A percentile compares a stretch with the other conserved stretches of the same genome.
Evolutionary conservation across 1,140 invertebrate species (phyloP).

Genomic region (Apis cerana): DNA sequence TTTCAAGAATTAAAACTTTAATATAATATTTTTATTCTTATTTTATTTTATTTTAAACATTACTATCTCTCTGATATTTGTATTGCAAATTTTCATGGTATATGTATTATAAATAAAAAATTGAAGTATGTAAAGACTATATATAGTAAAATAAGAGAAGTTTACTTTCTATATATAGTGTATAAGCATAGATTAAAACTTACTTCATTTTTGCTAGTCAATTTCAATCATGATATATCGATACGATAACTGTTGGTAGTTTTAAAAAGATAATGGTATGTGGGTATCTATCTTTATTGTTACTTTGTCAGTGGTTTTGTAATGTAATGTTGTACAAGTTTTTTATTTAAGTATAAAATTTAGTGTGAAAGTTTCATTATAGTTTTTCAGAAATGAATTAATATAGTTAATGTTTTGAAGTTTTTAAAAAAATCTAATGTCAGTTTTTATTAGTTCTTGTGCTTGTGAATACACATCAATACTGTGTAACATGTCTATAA

Average conservation of each 20-base stretch:
- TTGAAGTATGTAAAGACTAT: background rate
- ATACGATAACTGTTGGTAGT: constrained; percentile 39
- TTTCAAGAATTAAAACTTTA: too few species aligned
- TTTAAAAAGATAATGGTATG: constrained; percentile 26
- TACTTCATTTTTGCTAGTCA: constrained; percentile 33
- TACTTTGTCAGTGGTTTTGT: constrained; percentile 25
- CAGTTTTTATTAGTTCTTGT: constrained; percentile 11
- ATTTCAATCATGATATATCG: constrained; percentile 29
- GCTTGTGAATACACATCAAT: constrained; percentile 30
- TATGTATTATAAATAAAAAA: too few species aligned
- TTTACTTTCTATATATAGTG: constrained; percentile 13
- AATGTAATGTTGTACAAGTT: constrained; percentile 17
- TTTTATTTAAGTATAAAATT: constrained; percentile 22
- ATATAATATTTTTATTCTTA: too few species aligned
- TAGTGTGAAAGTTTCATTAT: background rate
- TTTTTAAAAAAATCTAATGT: constrained; percentile 17
- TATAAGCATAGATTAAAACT: constrained; percentile 4
- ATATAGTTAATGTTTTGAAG: constrained; percentile 10
- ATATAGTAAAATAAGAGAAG: background rate
- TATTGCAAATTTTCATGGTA: too few species aligned
- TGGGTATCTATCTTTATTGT: constrained; percentile 37
- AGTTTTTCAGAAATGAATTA: constrained; percentile 32
- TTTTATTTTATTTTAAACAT: too few species aligned
- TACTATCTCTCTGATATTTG: too few species aligned
- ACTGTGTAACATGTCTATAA: constrained; percentile 40